Evolutionary conservation across 2,888 invertebrate genomes (phyloP), one percentile per base, ranked within the genome.

Genomic region (Polymixis lichenea): DNA sequence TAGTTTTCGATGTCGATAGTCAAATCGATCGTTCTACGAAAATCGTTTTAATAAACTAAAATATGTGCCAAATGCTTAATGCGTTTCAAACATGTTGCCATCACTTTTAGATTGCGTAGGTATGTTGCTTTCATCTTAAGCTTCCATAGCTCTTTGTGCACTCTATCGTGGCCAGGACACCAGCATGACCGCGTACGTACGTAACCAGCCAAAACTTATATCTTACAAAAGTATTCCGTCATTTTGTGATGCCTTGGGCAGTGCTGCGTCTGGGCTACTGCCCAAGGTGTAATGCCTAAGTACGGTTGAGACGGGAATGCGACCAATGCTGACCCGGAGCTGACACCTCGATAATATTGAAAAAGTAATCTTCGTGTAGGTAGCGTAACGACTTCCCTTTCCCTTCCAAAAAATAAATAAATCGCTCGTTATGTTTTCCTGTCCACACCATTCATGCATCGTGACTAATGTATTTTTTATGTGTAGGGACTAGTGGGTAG

Each of bases 401-500:
- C 17, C 64, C 56, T 53, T 51, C 25, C 46, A 66, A 67, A 68
- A 11, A 73, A 81, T 73, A 79, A 79, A 83, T 83, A 69, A 78
- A 78, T 78, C 79, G 61, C 60, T 83, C 72, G 81, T 84, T 81
- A 83, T 78, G 70, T 74, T 51, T 73, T 74, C 58, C 75, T 87
- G 86, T 83, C 81, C 71, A 46, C 72, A 72, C 77, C 86, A 87
- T 86, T 87, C 86, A 86, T 76, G 78, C 78, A 70, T 72, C 77
- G 72, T 86, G 88, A 86, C 69, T 87, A 86, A 87, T 86, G 88
- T 83, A 78, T 79, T 77, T 83, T 78, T 85, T 80, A 86, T 87
- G 79, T 76, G 69, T 67, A 75, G 38, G 38, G 38, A 38, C 38
- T 38, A 38, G 61, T 19, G 61, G 22, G 55, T 28, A 56, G 19